phyloP scores from a whole-genome alignment of 2,797 vertebrate species.

The Melopsittacus undulatus region DNA sequence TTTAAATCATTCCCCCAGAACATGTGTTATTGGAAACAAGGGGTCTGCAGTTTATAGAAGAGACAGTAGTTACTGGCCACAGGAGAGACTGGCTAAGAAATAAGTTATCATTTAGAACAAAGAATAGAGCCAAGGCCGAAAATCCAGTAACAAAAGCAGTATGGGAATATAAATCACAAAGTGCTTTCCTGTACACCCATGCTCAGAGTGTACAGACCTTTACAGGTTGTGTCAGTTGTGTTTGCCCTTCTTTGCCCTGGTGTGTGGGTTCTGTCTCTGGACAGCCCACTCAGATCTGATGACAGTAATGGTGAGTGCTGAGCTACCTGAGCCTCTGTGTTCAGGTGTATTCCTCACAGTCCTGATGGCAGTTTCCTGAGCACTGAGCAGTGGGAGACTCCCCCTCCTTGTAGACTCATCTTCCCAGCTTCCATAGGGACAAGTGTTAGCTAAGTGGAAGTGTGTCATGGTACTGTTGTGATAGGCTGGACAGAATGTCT shows the following conservation, averaged over 20 bases:
- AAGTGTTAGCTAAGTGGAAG: neutral
- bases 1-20: constrained; percentile 32
- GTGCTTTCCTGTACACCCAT: neutral
- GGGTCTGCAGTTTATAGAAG: constrained; percentile 43
- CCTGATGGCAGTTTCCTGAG: neutral
- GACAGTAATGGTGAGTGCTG: neutral
- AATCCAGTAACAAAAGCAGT: neutral
- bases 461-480: neutral
- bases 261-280: neutral
- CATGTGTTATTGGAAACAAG: neutral
- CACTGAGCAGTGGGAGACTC: neutral
- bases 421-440: neutral
- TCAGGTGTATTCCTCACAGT: neutral
- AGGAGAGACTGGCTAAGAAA: constrained; percentile 41
- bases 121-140: constrained; percentile 10
- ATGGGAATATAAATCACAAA: neutral
- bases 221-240: neutral
- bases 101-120: constrained; percentile 42
- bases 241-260: neutral
- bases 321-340: neutral
- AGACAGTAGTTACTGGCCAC: constrained; percentile 12
- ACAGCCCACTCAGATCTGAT: accelerated
- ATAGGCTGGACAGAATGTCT: neutral
- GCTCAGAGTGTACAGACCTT: neutral
- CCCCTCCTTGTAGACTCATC: neutral